Percentiles rank a stretch among this genome's conserved stretches.
These are phyloP conservation scores for Acipenser ruthenus DNA, from an alignment of 2,797 vertebrate species.

Conservation along the genomic window DNA sequence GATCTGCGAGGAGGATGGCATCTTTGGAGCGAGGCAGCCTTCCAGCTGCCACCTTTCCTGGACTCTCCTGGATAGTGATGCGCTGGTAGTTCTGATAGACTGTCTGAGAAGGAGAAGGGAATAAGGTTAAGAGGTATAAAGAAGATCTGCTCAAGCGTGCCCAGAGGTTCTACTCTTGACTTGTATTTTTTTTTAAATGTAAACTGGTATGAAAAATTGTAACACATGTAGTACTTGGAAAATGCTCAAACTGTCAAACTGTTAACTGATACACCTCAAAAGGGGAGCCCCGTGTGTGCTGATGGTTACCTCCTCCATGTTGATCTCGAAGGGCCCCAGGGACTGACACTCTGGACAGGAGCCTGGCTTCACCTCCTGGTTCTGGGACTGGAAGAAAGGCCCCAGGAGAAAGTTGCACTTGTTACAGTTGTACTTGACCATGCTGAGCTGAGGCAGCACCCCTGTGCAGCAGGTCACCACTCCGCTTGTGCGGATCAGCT, in stretches of 20 bases:
- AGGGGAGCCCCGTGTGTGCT: too few relatives aligned
- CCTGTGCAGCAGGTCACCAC: constrained; percentile 92
- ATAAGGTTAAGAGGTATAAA: too few relatives aligned
- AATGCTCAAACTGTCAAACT: too few relatives aligned
- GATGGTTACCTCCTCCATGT: constrained; percentile 88
- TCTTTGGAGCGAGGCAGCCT: constrained; percentile 93
- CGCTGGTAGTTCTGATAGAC: constrained; percentile 97
- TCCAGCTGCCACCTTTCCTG: constrained; percentile 87
- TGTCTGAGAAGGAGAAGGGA: constrained; percentile 55
- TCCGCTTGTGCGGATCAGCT: constrained; percentile 91
- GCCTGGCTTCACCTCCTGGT: constrained; percentile 97
- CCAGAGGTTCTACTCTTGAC: too few relatives aligned
- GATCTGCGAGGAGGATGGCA: constrained; percentile 84
- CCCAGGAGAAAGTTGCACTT: constrained; percentile 91
- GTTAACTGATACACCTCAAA: background rate
- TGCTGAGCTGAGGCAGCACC: constrained; percentile 89
- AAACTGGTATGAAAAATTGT: too few relatives aligned
- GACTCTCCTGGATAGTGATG: constrained; percentile 94
- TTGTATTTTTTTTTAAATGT: too few relatives aligned
- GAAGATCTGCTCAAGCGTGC: too few relatives aligned
- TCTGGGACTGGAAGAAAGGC: constrained; percentile 93
- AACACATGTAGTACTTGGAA: too few relatives aligned
- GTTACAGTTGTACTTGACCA: constrained; percentile 97
- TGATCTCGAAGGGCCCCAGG: constrained; percentile 89
- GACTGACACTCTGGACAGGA: constrained; percentile 96